These are phyloP conservation scores for Drosophila varians DNA, from an alignment of 1,140 invertebrate species.

Conservation along the genomic window DNA sequence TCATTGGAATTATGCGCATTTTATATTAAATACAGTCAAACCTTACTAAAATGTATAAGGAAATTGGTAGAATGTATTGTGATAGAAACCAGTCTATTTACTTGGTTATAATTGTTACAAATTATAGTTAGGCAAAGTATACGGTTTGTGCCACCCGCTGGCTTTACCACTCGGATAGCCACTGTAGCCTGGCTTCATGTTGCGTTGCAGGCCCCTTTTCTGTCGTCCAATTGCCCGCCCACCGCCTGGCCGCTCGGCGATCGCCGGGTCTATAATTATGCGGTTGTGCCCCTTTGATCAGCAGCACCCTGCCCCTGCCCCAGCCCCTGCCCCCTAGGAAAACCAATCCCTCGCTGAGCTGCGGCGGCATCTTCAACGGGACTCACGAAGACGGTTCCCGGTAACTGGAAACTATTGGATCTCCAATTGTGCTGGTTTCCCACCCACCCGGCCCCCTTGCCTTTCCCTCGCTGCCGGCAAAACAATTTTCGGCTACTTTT, in stretches of 20 bases:
- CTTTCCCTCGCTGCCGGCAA: conserved; percentile 12
- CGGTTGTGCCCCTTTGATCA: conserved; percentile 47
- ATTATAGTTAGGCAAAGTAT: not conserved
- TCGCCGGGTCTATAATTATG: conserved; percentile 66
- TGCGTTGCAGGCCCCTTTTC: conserved; percentile 9
- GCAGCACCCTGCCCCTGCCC: not conserved
- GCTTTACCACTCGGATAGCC: not conserved
- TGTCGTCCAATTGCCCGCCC: conserved; percentile 32
- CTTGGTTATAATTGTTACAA: not conserved
- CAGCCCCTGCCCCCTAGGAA: no score
- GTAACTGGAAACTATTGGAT: conserved; percentile 64
- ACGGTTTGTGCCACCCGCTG: not conserved
- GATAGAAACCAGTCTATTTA: no score
- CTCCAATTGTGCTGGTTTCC: no score
- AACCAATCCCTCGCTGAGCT: no score
- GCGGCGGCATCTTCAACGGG: conserved; percentile 40
- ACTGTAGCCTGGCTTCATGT: conserved; percentile 9
- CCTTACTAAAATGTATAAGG: not conserved
- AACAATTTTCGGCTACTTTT: conserved; percentile 73
- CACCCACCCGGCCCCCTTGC: no score
- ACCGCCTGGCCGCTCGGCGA: conserved; percentile 13
- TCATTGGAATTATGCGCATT: conserved; percentile 5
- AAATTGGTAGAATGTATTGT: not conserved
- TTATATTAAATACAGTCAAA: not conserved
- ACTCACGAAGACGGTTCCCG: conserved; percentile 8